These are phyloP conservation scores for Diadumene lineata DNA, from an alignment of 92 coral and sea anemone genomes.

Conservation along the genomic window DNA sequence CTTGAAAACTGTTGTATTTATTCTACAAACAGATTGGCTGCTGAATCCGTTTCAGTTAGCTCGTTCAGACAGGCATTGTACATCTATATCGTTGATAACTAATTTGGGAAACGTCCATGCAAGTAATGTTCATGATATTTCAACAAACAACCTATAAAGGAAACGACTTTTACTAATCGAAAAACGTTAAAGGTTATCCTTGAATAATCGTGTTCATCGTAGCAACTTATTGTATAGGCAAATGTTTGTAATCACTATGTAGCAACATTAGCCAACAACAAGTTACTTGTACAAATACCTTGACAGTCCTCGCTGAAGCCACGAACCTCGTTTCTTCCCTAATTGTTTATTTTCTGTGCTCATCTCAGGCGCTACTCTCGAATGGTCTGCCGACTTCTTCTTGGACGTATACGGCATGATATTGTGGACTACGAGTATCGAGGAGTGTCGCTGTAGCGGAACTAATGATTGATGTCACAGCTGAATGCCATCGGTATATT, in stretches of 20 bases:
- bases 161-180: too few species aligned
- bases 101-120: too few species aligned
- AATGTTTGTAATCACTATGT: neutral
- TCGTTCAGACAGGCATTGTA: too few species aligned
- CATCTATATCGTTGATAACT: too few species aligned
- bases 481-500: neutral
- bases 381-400: neutral
- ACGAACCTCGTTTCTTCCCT: neutral
- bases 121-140: too few species aligned
- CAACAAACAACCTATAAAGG: too few species aligned
- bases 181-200: too few species aligned
- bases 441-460: neutral
- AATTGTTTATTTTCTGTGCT: neutral
- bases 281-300: neutral
- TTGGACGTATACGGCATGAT: neutral
- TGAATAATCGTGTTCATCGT: neutral
- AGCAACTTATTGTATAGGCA: neutral
- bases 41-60: too few species aligned
- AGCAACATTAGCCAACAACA: neutral
- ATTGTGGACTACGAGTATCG: neutral
- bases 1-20: too few species aligned
- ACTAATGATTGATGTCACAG: neutral
- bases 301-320: constrained; percentile 1
- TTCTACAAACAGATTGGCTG: too few species aligned
- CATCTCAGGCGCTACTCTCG: neutral